Percentiles rank a stretch among this genome's conserved stretches.
Evolutionary conservation across 2,113 vertebrate species (phyloP).

Genomic region (Chloropsis cyanopogon): DNA sequence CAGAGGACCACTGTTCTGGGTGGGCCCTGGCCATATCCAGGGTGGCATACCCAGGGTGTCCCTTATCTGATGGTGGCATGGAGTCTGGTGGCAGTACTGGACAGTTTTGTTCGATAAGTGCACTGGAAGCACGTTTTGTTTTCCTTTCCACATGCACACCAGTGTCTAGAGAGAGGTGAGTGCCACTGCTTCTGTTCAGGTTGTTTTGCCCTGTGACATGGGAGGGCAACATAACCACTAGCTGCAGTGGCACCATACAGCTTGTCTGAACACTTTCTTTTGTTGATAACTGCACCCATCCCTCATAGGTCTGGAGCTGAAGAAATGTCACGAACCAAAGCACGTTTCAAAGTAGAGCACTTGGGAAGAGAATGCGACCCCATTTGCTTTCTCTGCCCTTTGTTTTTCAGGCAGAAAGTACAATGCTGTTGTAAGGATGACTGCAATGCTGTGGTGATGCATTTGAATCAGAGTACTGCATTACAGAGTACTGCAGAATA

Average conservation of each 20-base stretch:
- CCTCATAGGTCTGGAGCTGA: background rate
- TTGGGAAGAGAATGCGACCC: background rate
- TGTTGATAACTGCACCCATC: background rate
- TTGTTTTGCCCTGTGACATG: background rate
- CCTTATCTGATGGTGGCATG: background rate
- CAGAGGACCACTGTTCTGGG: background rate
- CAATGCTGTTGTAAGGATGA: background rate
- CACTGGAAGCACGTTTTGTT: fast-evolving
- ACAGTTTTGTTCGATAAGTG: fast-evolving
- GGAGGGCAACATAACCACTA: background rate
- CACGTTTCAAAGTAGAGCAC: background rate
- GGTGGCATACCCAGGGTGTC: background rate
- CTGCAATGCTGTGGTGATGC: background rate
- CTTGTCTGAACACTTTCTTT: background rate
- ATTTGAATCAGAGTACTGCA: background rate
- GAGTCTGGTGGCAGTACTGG: background rate
- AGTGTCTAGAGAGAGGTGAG: background rate
- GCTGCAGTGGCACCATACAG: background rate
- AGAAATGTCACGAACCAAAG: background rate
- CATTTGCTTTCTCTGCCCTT: background rate
- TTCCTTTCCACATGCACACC: background rate
- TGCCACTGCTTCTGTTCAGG: background rate
- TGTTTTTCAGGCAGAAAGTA: background rate
- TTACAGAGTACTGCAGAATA: background rate
- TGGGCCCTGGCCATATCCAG: background rate